Percentiles rank a stretch among this genome's conserved stretches.
These are phyloP conservation scores for Anguilla rostrata DNA, from an alignment of 2,113 vertebrate genomes.

Conservation along the genomic window DNA sequence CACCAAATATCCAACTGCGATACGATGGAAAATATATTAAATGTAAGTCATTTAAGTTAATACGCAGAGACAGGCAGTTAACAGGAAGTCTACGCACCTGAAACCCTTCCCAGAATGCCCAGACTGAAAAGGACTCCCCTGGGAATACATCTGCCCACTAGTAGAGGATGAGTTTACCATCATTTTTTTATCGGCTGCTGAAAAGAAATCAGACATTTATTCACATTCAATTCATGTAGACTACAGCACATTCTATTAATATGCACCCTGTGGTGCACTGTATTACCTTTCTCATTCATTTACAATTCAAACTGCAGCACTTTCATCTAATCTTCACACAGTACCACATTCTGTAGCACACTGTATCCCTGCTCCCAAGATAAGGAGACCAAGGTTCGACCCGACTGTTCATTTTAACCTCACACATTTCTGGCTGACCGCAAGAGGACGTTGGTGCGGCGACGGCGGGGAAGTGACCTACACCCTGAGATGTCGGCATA, in stretches of 20 bases:
- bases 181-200: conserved; percentile 93
- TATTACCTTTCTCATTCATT: neutral
- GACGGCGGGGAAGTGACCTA: conserved; percentile 60
- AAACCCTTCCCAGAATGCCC: conserved; percentile 91
- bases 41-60: neutral
- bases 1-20: neutral
- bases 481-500: conserved; percentile 89
- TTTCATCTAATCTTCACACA: no score
- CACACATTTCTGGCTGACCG: neutral
- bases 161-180: conserved; percentile 87
- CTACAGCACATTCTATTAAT: no score
- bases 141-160: conserved; percentile 88
- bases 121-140: conserved; percentile 90
- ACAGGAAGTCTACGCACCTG: conserved; percentile 69
- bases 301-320: neutral
- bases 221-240: conserved; percentile 5
- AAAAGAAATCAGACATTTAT: conserved; percentile 39
- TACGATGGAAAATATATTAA: neutral
- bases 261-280: neutral
- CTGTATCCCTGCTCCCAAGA: no score
- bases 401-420: no score
- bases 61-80: neutral
- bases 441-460: neutral
- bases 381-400: no score
- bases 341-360: no score